Base-by-base conservation (phyloP, 2,113 vertebrate genomes). In the Centrocercus urophasianus region DNA sequence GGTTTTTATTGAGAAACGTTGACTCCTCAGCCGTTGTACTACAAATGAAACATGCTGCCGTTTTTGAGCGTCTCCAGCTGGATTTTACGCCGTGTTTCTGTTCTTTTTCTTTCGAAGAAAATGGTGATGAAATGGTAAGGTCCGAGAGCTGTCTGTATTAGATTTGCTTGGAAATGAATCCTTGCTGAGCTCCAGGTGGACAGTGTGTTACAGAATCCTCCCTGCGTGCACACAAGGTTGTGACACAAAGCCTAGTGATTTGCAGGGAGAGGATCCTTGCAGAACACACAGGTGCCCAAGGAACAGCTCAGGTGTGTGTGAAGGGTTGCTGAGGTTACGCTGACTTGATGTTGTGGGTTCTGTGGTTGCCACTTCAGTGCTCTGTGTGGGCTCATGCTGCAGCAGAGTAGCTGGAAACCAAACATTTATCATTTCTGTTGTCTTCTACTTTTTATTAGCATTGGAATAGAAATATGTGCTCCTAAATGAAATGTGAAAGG, bases 171-270 rank as follows among this genome's bases (percentile, higher is more conserved):
- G 69, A 72, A 89, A 86, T 88, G 48, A 91, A 81, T 89, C 13
- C 47, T 80, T 95, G 50, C 65, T 60, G 54, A 91, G 28, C 89
- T 93, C 54, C 67, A 95, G 71, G 90, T 92, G 74, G 83, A 61
- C 60, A 38, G 42, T 61, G 34, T 56, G 21, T 86, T 79, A 38
- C 1, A 20, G 75, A 65, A 28, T 50, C 43, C 60, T 79, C 45
- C 8, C 0, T 77, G 27, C 80, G 30, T 93, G 61, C 28, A 5
- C 77, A 71, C 28, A 52, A 56, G 25, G 69, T 27, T 60, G 34
- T 71, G 76, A 95, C 70, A 47, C 52, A 60, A 64, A 93, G 59
- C 57, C 40, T 59, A 57, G 27, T 75, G 56, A 77, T 89, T 32
- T 40, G 64, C 11, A 1, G 30, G 32, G 69, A 64, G 47, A 57